Conservation (phyloP, 2,888 invertebrate genomes). For the Ctenicera cuprea region DNA sequence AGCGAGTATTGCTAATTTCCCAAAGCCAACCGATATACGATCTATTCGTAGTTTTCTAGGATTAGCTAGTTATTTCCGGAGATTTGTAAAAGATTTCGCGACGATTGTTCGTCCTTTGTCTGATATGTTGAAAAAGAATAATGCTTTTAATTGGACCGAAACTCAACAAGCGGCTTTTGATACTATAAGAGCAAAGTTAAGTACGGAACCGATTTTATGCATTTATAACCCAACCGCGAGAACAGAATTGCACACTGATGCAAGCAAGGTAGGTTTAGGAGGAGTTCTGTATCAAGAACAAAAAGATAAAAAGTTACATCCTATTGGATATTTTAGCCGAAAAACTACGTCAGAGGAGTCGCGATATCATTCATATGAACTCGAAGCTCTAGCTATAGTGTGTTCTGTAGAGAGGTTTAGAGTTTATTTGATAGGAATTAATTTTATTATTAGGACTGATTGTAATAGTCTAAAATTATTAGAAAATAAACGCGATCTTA, state of each 20-base stretch:
- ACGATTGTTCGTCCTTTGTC: constrained; percentile 55
- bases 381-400: constrained; percentile 27
- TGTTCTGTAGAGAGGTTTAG: constrained; percentile 60
- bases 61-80: no score
- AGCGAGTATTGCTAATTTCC: constrained; percentile 5
- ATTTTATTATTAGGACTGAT: constrained; percentile 63
- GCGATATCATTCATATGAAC: constrained; percentile 20
- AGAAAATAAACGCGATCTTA: constrained; percentile 62
- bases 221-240: constrained; percentile 54
- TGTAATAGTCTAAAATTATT: constrained; percentile 61
- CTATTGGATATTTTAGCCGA: constrained; percentile 38
- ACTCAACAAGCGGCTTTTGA: constrained; percentile 55
- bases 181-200: constrained; percentile 51
- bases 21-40: constrained; percentile 17
- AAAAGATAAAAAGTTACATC: constrained; percentile 17
- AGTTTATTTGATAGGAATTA: constrained; percentile 61
- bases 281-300: constrained; percentile 57
- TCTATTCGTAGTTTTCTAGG: constrained; percentile 55
- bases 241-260: constrained; percentile 59
- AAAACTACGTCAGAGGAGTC: constrained; percentile 23
- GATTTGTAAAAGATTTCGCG: constrained; percentile 59
- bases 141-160: constrained; percentile 52
- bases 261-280: constrained; percentile 54
- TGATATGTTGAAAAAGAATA: constrained; percentile 54
- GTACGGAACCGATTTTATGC: constrained; percentile 54